Conservation (phyloP, 2,888 invertebrate species). For the Salticus scenicus region DNA sequence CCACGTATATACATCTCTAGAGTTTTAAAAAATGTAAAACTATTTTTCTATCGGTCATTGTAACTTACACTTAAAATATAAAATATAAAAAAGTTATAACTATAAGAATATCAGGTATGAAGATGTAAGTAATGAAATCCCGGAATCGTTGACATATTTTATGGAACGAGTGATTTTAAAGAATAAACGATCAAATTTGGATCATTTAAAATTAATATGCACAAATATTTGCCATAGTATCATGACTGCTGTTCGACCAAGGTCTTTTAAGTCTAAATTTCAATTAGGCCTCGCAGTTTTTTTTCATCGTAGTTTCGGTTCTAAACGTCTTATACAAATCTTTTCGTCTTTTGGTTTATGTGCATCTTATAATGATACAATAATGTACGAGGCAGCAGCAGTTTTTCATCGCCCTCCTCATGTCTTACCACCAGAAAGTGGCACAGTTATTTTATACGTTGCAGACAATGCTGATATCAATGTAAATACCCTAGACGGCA, state of each 20-base stretch:
- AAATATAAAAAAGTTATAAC: too few relatives aligned
- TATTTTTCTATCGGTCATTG: too few relatives aligned
- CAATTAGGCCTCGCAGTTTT: conserved; percentile 2
- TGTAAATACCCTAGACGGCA: neutral
- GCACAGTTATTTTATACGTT: neutral
- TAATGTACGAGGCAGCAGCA: conserved; percentile 2
- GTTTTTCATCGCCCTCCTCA: neutral
- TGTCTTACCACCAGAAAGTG: neutral
- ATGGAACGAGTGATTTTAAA: neutral
- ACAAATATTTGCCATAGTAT: conserved; percentile 1
- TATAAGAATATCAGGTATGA: neutral
- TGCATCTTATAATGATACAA: conserved; percentile 6
- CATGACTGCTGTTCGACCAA: neutral
- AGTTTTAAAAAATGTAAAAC: too few relatives aligned
- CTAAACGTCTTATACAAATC: neutral
- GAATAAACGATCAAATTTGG: neutral
- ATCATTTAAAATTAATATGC: neutral
- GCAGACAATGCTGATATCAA: conserved; percentile 1
- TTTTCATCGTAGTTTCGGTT: neutral
- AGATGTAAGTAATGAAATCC: neutral
- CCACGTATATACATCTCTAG: too few relatives aligned
- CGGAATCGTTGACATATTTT: neutral
- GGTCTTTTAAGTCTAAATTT: neutral
- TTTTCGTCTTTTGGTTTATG: neutral
- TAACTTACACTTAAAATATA: too few relatives aligned